Conservation (phyloP, 2,113 vertebrate genomes). For the Ammospiza caudacuta region DNA sequence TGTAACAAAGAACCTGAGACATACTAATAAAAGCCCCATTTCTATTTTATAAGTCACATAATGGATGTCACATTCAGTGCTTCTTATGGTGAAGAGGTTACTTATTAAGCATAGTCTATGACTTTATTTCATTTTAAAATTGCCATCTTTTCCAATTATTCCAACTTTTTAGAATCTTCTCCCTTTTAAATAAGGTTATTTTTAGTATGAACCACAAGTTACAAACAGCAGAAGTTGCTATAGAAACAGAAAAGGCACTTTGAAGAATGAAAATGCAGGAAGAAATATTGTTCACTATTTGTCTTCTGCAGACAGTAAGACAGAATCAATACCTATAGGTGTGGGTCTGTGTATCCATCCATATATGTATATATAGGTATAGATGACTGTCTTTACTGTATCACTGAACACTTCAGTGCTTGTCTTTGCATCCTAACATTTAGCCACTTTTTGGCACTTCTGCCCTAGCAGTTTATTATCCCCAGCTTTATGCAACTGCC, state of each 20-base stretch:
- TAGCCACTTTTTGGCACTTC: background rate
- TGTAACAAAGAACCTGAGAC: slow-evolving; percentile 35
- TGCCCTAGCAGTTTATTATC: background rate
- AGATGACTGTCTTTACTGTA: background rate
- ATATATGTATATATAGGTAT: background rate
- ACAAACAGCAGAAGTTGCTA: slow-evolving; percentile 77
- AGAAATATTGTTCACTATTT: slow-evolving; percentile 61
- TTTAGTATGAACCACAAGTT: slow-evolving; percentile 67
- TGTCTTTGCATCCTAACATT: background rate
- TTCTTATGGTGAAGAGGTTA: slow-evolving; percentile 39
- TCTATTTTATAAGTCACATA: slow-evolving; percentile 46
- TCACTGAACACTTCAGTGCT: background rate
- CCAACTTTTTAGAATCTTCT: slow-evolving; percentile 59
- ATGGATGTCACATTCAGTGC: slow-evolving; percentile 24
- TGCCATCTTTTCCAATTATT: slow-evolving; percentile 50
- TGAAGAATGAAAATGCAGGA: slow-evolving; percentile 39
- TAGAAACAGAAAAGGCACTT: slow-evolving; percentile 74
- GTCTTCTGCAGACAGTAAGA: background rate
- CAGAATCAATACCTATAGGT: slow-evolving; percentile 9
- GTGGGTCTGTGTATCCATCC: background rate
- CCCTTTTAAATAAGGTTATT: slow-evolving; percentile 64
- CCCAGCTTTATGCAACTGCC: background rate
- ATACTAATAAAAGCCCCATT: slow-evolving; percentile 46
- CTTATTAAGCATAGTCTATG: slow-evolving; percentile 35
- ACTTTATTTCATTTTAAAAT: slow-evolving; percentile 60